These are phyloP conservation scores for Ursus arctos DNA, from an alignment of 2,113 vertebrate species.

Conservation along the genomic window DNA sequence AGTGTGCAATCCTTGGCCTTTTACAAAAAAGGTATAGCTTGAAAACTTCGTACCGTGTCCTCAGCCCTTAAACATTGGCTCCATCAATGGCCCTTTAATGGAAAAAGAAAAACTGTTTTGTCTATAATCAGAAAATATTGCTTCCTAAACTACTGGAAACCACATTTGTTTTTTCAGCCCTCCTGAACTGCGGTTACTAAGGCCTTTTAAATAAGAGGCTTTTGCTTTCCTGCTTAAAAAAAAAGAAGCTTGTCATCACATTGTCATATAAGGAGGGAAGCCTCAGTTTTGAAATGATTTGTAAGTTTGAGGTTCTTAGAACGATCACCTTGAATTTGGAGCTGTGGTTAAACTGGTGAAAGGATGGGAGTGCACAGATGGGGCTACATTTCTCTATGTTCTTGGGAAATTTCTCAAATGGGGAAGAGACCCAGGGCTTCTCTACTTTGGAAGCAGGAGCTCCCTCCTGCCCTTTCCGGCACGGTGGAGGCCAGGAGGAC, in stretches of 20 bases:
- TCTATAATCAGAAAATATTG: background rate
- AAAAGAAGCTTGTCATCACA: background rate
- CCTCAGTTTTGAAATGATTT: conserved; percentile 51
- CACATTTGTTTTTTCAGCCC: conserved; percentile 16
- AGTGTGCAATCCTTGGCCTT: conserved; percentile 23
- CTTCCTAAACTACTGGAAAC: conserved; percentile 36
- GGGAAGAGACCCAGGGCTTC: background rate
- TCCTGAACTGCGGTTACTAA: conserved; percentile 32
- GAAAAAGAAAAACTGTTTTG: background rate
- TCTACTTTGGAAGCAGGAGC: background rate
- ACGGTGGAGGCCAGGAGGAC: fast-evolving
- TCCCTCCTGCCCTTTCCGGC: background rate
- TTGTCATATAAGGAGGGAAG: background rate
- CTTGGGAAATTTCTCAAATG: background rate
- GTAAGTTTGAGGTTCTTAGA: conserved; percentile 45
- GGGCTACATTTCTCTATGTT: background rate
- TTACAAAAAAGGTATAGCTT: conserved; percentile 12
- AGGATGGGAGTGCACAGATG: background rate
- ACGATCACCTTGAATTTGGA: conserved; percentile 66
- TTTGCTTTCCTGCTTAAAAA: background rate
- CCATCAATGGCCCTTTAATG: background rate
- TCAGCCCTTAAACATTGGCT: background rate
- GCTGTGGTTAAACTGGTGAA: background rate
- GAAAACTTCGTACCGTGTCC: background rate
- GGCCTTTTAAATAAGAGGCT: background rate